These are phyloP conservation scores for Ctena decussata DNA, from an alignment of 2,888 invertebrate genomes.

Conservation along the genomic window DNA sequence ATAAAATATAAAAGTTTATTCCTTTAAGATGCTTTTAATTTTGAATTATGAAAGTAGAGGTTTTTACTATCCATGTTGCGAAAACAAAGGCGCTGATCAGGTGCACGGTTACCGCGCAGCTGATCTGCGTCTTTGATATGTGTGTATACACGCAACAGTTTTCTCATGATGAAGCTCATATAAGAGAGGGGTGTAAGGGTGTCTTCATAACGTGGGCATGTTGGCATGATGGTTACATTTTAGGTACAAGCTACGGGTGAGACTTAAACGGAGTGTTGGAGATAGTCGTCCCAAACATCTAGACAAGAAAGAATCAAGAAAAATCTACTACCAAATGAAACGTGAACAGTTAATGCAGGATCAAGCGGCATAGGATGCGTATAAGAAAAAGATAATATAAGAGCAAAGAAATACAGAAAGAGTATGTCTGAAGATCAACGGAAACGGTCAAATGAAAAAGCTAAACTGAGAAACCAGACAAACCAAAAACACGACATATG, in stretches of 20 bases:
- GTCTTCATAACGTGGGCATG: too few relatives aligned
- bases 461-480: neutral
- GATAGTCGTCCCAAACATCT: neutral
- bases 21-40: too few relatives aligned
- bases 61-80: too few relatives aligned
- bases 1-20: too few relatives aligned
- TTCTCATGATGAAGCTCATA: too few relatives aligned
- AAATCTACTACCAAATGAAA: neutral
- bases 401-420: slow-evolving; percentile 1
- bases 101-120: too few relatives aligned
- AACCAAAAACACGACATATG: neutral
- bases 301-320: neutral
- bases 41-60: too few relatives aligned
- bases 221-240: too few relatives aligned
- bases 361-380: neutral
- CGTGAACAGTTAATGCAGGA: neutral
- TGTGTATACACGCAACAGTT: too few relatives aligned
- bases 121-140: too few relatives aligned
- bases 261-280: neutral
- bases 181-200: too few relatives aligned
- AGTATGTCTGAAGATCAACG: neutral
- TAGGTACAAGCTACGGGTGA: neutral
- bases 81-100: too few relatives aligned
- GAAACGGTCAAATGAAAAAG: neutral
- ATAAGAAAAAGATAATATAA: neutral